phyloP scores from a whole-genome alignment of 1,140 invertebrate species.

The Metaphire vulgaris region DNA sequence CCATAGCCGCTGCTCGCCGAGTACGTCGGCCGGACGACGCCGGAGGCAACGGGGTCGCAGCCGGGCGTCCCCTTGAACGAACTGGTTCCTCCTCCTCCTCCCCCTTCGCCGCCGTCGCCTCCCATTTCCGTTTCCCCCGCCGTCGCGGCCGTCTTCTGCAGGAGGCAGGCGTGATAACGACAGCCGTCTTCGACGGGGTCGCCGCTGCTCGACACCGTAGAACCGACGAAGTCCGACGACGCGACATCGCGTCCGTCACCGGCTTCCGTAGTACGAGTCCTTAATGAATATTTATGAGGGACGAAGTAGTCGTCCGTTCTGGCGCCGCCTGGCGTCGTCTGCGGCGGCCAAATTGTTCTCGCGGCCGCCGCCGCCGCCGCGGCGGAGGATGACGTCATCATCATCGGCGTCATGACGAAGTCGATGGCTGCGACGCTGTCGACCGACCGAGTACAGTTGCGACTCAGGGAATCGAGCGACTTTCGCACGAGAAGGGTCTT shows the following conservation, averaged over 20 bases:
- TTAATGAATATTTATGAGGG: constrained; percentile 1
- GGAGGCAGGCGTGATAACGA: not conserved
- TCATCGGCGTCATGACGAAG: not conserved
- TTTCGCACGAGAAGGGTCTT: not conserved
- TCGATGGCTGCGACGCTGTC: no score
- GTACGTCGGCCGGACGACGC: not conserved
- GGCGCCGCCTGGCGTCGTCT: not conserved
- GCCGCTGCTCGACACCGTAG: not conserved
- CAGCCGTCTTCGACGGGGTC: not conserved
- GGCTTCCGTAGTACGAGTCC: not conserved
- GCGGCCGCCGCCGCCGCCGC: no score
- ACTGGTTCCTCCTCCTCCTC: not conserved
- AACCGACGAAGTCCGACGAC: not conserved
- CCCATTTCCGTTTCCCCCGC: not conserved
- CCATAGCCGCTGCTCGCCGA: not conserved
- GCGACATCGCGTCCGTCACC: not conserved
- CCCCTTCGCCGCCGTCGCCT: not conserved
- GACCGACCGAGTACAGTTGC: no score
- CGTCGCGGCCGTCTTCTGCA: no score
- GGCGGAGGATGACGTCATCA: no score
- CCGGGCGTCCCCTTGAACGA: no score
- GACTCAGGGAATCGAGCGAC: not conserved
- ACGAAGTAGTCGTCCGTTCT: not conserved
- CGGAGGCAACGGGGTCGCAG: no score
- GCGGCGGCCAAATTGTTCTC: not conserved